Evolutionary conservation across 2,888 invertebrate species (phyloP), one percentile per base, ranked within the genome.

Genomic region (Pachydiplax longipennis): DNA sequence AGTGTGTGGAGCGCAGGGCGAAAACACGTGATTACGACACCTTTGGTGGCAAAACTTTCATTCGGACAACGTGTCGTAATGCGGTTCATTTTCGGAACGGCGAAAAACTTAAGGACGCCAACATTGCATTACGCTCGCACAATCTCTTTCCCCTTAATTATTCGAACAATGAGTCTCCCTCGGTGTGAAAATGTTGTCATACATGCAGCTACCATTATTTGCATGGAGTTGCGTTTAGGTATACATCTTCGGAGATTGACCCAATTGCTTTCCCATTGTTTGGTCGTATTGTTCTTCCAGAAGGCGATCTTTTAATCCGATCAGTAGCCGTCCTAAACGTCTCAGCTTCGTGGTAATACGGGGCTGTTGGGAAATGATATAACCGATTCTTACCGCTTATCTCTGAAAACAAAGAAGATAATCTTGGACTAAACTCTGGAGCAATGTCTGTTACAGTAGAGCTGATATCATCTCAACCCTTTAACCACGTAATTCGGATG

Each of bases 41-140:
- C 5, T 61, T n/a, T 10, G 61, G 87, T 87, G n/a, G 87, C 87
- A 87, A 87, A 87, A 87, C 87, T 87, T 87, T 87, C 87, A 25
- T 87, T 87, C 87, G 87, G 37, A 65, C 65, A 58, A 25, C 18
- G 61, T 87, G 87, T 87, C 61, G 87, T 87, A 87, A 87, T 37
- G 61, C 61, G 61, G 37, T 61, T n/a, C 87, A 37, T 65, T 73
- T 87, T 87, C 53, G 87, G 87, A 37, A 8, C 58, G n/a, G 37
- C 37, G 25, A 31, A 83, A 83, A 48, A 25, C 35, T 22, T 83
- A 73, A 73, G 73, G 73, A 73, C 73, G 73, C 65, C 65, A 5
- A 22, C 25, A 3, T 25, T 73, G 25, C 73, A 73, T 4, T 73
- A 10, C 12, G 3, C 18, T 44, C 44, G 44, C 44, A 65, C 8